Percentiles rank a stretch among this genome's conserved stretches.
phyloP scores from a whole-genome alignment of 2,797 vertebrate genomes.

The Eulemur coronatus region DNA sequence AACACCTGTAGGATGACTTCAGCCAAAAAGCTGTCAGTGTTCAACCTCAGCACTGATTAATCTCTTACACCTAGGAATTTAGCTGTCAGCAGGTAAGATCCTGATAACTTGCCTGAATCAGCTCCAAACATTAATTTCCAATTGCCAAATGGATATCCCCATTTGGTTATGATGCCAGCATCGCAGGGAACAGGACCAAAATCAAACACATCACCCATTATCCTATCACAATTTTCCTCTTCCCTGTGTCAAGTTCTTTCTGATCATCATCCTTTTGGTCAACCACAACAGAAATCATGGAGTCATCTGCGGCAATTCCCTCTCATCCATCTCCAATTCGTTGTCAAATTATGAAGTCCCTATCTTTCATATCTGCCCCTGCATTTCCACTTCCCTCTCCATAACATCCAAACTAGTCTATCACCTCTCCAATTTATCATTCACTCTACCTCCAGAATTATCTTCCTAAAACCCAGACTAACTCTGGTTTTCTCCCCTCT shows the following conservation, averaged over 20 bases:
- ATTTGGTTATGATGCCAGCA: not conserved
- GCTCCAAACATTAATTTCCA: not conserved
- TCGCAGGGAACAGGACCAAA: not conserved
- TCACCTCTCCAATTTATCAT: not conserved
- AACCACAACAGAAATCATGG: not conserved
- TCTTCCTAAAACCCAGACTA: not conserved
- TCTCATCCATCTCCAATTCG: not conserved
- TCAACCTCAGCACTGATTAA: not conserved
- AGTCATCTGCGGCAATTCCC: not conserved
- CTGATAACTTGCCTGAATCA: not conserved
- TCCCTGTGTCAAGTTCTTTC: not conserved
- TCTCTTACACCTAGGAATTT: not conserved
- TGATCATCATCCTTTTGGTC: not conserved
- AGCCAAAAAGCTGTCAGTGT: not conserved
- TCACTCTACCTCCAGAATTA: not conserved
- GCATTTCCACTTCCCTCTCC: not conserved
- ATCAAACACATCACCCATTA: not conserved
- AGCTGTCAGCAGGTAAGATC: not conserved
- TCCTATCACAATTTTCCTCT: not conserved
- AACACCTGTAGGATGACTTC: not conserved
- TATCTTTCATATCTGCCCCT: not conserved
- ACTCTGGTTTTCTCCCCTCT: not conserved
- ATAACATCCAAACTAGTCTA: not conserved
- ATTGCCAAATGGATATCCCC: not conserved
- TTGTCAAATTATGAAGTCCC: not conserved